Evolutionary conservation across 1,140 invertebrate species (phyloP), one percentile per base, ranked within the genome.

Genomic region (Caenorhabditis brenneri): DNA sequence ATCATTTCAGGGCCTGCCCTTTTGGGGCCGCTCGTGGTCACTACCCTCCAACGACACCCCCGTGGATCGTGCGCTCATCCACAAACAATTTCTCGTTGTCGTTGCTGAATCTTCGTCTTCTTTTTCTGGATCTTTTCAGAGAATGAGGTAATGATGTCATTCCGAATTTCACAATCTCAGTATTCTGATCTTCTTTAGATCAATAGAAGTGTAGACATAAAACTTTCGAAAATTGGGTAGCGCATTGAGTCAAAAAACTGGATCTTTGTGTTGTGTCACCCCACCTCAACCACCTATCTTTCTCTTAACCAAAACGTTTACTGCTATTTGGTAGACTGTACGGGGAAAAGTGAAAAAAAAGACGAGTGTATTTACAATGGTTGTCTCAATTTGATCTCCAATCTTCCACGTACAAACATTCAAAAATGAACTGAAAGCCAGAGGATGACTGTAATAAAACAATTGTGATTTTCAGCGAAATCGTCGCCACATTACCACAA

Each of bases 401-500:
- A 74, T 74, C 29, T 74, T 24, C 24, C 65, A 42, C 22, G 53
- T 55, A 55, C 53, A 55, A 55, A 55, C 53, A 55, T 55, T 22
- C 19, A 22, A 55, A 55, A 29, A 55, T 27, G 27, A 27, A n/a
- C 9, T n/a, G 7, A n/a, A 55, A 55, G 10, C 27, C n/a, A 19
- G 19, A 2, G 53, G 53, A 55, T 55, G 24, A 55, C 53, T 55
- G 53, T 55, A 55, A 27, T 2, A 22, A 12, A 19, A 24, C 9
- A 27, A 27, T 7, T 22, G 9, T 6, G 60, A 49, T 58, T 83
- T 87, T 39, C 81, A 87, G 86, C 79, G 86, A 87, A 60, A 65
- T 86, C 53, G 82, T 87, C 33, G 79, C 89, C 22, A 87, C 89
- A 22, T 58, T 90, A 49, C 89, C 89, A 27, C 86, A 88, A 49